Evolutionary conservation across 1,140 invertebrate species (phyloP), one percentile per base, ranked within the genome.

Genomic region (Scaptomyza hsui): DNA sequence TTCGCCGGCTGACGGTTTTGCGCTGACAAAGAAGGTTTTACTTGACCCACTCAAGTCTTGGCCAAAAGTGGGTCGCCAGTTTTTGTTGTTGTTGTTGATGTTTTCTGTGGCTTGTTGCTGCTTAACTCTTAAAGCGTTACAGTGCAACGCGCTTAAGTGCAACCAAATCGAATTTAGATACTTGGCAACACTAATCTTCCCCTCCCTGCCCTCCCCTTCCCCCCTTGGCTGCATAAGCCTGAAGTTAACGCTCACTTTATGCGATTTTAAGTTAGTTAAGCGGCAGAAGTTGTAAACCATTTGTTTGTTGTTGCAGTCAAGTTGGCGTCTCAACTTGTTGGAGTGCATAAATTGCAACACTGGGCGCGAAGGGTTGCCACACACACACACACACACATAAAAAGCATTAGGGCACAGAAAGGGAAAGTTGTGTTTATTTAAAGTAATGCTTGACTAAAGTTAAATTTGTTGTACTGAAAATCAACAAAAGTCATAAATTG

Each of bases 21-120:
- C 75, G 80, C 80, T 83, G 80, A 83, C 80, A 83, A 86, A 86
- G 32, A 85, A 85, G 80, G 81, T 85, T 85, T 83, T 85, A 75
- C 80, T 83, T 83, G 80, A 83, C 80, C 80, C 80, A 83, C 76
- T 83, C 79, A 78, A 78, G 61, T 1, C 26, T 75, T 70, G 62
- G 29, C 60, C 21, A 49, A 39, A 35, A 32, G 39, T 44, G 55
- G 55, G 39, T 44, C 51, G 51, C 29, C 42, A 61, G 51, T 82
- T 80, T 48, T 48, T 16, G 51, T 68, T 60, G 75, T 49, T 56
- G 68, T 35, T 45, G 29, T 15, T 16, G 21, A 6, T 19, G 57
- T 26, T 9, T 29, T 29, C 2, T 29, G 26, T 29, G 26, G 26
- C 26, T 29, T 37, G 41, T 48, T 49, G 42, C 42, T 72, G 56